Conservation (phyloP, 2,888 invertebrate genomes). For the Agrenia bidenticulata region DNA sequence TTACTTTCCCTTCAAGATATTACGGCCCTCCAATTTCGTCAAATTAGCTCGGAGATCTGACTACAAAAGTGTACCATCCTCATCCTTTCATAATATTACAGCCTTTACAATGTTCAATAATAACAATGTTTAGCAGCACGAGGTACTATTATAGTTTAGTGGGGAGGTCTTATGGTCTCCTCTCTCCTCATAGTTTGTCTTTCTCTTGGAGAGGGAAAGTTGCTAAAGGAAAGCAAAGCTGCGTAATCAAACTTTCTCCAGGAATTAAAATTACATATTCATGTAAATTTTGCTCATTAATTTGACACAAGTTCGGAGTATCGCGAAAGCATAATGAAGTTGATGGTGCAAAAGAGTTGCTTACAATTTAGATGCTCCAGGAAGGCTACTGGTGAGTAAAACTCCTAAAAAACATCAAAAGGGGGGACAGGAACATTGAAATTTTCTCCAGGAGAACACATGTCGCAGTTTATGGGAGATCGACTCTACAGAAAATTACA, state of each 20-base stretch:
- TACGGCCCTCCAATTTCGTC: conserved; percentile 1
- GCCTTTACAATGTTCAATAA: too few species aligned
- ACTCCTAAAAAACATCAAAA: conserved; percentile 13
- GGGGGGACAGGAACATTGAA: conserved; percentile 3
- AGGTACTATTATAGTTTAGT: too few species aligned
- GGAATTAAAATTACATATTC: conserved; percentile 25
- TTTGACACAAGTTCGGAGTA: conserved; percentile 20
- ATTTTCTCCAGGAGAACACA: conserved; percentile 13
- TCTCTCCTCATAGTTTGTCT: too few species aligned
- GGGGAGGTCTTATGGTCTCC: too few species aligned
- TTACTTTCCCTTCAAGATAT: conserved; percentile 7
- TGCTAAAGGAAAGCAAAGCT: conserved; percentile 5
- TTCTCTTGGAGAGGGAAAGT: conserved; percentile 4
- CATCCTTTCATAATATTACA: too few species aligned
- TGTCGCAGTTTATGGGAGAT: conserved; percentile 23
- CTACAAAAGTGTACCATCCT: too few species aligned
- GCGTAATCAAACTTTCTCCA: conserved; percentile 11
- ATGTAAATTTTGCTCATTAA: conserved; percentile 25
- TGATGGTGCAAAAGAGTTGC: conserved; percentile 1
- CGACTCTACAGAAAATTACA: conserved; percentile 21
- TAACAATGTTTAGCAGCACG: too few species aligned
- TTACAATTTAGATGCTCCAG: background rate
- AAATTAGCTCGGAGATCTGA: conserved; percentile 2
- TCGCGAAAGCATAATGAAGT: conserved; percentile 22
- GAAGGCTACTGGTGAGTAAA: background rate